Conservation (phyloP, 2,888 invertebrate genomes). For the Sylvicola cinctus region DNA sequence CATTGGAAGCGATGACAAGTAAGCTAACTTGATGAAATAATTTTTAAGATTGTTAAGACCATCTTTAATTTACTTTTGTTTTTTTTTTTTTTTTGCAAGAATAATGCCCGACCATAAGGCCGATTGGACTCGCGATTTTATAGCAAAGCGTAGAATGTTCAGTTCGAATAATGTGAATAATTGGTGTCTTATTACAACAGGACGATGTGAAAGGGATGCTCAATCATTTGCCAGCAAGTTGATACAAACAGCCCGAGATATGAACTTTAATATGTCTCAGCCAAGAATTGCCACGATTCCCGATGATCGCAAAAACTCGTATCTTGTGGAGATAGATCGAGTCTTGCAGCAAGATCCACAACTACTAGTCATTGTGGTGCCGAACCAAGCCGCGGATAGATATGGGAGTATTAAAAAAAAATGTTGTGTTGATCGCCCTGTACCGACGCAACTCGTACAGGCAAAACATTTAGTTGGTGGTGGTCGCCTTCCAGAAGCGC, state of each 20-base stretch:
- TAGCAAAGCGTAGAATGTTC: too few species aligned
- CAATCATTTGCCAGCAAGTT: too few species aligned
- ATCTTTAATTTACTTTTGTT: slow-evolving; percentile 14
- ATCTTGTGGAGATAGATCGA: too few species aligned
- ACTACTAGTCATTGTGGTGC: slow-evolving; percentile 41
- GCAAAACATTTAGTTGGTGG: slow-evolving; percentile 14
- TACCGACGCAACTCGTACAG: slow-evolving; percentile 35
- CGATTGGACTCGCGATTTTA: slow-evolving; percentile 62
- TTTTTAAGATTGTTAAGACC: not conserved
- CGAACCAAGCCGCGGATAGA: slow-evolving; percentile 47
- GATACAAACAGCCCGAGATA: too few species aligned
- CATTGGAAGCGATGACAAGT: not conserved
- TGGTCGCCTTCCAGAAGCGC: slow-evolving; percentile 38
- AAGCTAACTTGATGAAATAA: not conserved
- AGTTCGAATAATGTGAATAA: too few species aligned
- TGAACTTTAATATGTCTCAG: too few species aligned
- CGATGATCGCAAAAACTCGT: too few species aligned
- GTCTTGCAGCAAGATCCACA: slow-evolving; percentile 27
- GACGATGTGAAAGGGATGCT: too few species aligned
- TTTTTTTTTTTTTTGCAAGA: slow-evolving; percentile 6
- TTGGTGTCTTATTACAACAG: too few species aligned
- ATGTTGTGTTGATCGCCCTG: slow-evolving; percentile 50
- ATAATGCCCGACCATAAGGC: slow-evolving; percentile 33
- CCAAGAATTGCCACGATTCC: too few species aligned
- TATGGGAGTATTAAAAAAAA: slow-evolving; percentile 23